Evolutionary conservation across 2,888 invertebrate species (phyloP), one percentile per base, ranked within the genome.

Genomic region (Leptogaster cylindrica): DNA sequence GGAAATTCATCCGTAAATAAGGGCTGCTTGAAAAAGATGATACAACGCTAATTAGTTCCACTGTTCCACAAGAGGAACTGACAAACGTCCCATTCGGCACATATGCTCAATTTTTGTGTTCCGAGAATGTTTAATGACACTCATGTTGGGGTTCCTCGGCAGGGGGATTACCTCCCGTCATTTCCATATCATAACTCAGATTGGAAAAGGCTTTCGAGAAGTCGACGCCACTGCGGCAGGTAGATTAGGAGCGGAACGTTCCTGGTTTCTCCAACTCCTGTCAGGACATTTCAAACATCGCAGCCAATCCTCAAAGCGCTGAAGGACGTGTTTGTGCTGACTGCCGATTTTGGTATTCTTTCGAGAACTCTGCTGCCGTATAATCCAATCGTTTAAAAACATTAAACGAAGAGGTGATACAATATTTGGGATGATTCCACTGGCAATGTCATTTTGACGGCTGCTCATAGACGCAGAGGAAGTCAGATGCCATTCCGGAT

Each of bases 61-160:
- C 61, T 44, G 44, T 61, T 61, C 61, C 44, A 20, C 61, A 28
- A 68, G 72, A 51, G 69, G 67, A 70, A 67, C 70, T 72, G 72
- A 72, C 72, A 72, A 71, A 71, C 71, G 71, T 71, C 72, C 72
- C 72, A 73, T 73, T 73, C 72, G 72, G 67, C 72, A 72, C 72
- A 73, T 73, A 69, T 73, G 72, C 69, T 70, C 70, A 66, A 71
- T 70, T 69, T 65, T 61, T 61, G 61, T 61, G 23, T 44, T 44
- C 44, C 27, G 27, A 7, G 61, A 61, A 61, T 61, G 28, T 44
- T 27, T 61, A 61, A 44, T 44, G 61, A 41, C 44, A 14, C n/a
- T n/a, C 44, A 20, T 27, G 41, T 23, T 5, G 12, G 16, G 31
- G 18, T 2, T 36, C 12, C 16, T 23, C 28, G 10, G 39, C 64